Percentiles rank a stretch among this genome's conserved stretches.
Evolutionary conservation across 2,888 invertebrate genomes (phyloP).

Genomic region (Cataglyphis cursor): DNA sequence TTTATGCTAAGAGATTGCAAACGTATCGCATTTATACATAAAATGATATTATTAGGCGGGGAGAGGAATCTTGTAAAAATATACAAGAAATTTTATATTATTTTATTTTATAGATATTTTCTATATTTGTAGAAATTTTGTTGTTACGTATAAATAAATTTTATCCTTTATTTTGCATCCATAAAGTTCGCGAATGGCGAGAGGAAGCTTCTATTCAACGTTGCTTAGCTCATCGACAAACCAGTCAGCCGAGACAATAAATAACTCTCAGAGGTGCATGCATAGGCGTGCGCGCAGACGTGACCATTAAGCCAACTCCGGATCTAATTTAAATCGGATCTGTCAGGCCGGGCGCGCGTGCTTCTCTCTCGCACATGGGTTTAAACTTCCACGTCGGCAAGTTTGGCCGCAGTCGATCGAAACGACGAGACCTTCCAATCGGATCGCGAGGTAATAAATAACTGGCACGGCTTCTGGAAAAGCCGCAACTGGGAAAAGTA

Average conservation of each 20-base stretch:
- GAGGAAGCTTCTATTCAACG: slow-evolving; percentile 16
- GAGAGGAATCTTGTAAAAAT: background rate
- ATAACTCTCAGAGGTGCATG: slow-evolving; percentile 48
- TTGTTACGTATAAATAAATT: slow-evolving; percentile 28
- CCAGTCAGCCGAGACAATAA: slow-evolving; percentile 48
- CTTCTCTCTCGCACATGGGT: slow-evolving; percentile 11
- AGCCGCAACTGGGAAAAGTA: slow-evolving; percentile 40
- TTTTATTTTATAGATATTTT: background rate
- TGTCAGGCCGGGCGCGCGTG: slow-evolving; percentile 44
- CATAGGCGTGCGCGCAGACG: slow-evolving; percentile 47
- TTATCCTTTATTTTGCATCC: slow-evolving; percentile 20
- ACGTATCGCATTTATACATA: background rate
- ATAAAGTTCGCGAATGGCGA: slow-evolving; percentile 24
- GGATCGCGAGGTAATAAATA: slow-evolving; percentile 51
- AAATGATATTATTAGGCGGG: background rate
- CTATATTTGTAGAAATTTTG: slow-evolving; percentile 20
- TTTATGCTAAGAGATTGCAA: background rate
- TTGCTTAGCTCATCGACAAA: slow-evolving; percentile 50
- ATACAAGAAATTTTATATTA: slow-evolving; percentile 4
- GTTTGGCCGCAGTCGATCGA: slow-evolving; percentile 57
- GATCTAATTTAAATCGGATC: slow-evolving; percentile 64
- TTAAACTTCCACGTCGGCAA: slow-evolving; percentile 56
- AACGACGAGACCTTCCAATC: slow-evolving; percentile 55
- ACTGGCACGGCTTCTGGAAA: slow-evolving; percentile 47
- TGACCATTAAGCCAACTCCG: slow-evolving; percentile 54